phyloP scores from a whole-genome alignment of 1,140 invertebrate genomes.

The Anoplophora glabripennis region DNA sequence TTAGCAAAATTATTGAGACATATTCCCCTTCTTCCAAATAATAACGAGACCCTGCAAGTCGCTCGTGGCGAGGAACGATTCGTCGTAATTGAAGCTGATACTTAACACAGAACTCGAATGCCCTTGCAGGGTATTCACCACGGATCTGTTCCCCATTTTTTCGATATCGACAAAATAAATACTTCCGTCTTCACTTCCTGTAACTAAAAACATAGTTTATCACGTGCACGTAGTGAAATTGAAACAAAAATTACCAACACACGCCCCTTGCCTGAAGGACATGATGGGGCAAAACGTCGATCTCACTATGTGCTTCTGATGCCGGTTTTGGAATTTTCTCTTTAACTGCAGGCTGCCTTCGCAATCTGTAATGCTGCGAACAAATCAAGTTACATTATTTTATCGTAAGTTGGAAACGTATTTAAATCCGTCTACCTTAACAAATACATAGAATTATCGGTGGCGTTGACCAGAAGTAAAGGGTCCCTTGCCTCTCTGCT shows the following conservation, averaged over 20 bases:
- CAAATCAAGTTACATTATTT: constrained; percentile 3
- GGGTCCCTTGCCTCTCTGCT: constrained; percentile 74
- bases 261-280: constrained; percentile 76
- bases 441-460: constrained; percentile 71
- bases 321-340: constrained; percentile 64
- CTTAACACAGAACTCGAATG: constrained; percentile 80
- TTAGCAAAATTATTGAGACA: too few relatives aligned
- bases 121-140: constrained; percentile 80
- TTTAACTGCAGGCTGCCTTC: constrained; percentile 65
- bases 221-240: not conserved
- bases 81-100: constrained; percentile 86
- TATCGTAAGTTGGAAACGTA: too few relatives aligned
- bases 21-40: constrained; percentile 67
- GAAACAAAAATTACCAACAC: constrained; percentile 59
- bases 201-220: constrained; percentile 56
- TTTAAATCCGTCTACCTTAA: constrained; percentile 53
- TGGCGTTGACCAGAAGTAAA: constrained; percentile 73
- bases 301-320: constrained; percentile 60
- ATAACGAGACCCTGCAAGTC: constrained; percentile 83
- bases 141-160: constrained; percentile 63
- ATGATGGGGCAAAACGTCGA: constrained; percentile 85
- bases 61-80: constrained; percentile 80
- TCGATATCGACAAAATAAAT: constrained; percentile 83
- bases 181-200: constrained; percentile 82
- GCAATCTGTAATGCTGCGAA: constrained; percentile 60